Evolutionary conservation across 2,797 vertebrate genomes (phyloP), one percentile per base, ranked within the genome.

Genomic region (Uromys caudimaculatus): DNA sequence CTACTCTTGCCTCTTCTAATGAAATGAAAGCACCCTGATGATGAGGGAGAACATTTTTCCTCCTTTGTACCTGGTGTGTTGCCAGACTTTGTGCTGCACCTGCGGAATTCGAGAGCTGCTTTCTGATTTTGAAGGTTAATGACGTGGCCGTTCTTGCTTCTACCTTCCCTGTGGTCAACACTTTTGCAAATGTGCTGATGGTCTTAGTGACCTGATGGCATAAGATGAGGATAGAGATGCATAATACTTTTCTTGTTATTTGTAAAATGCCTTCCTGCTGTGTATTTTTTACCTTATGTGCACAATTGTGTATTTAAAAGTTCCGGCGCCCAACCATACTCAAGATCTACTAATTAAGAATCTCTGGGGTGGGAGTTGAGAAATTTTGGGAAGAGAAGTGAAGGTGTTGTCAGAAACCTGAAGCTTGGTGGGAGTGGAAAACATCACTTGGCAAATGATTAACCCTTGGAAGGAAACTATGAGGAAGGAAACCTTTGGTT

Each of bases 161-260:
- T 38, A 56, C 52, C 41, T 94, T 60, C 54, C 75, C 86, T 92
- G 87, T 50, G 84, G 82, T 90, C 93, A 94, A 95, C 94, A 85
- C 44, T 91, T 97, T 83, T 94, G 92, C 67, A 92, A 95, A 94
- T 89, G 54, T 95, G 97, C 95, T 97, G 88, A 97, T 93, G 69
- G 71, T 86, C 64, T 94, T 92, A 71, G 69, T 76, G 78, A 95
- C 58, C 91, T n/a, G 52, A 23, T 75, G 3, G 77, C 60, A 32
- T 86, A 84, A 88, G 64, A 89, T 84, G 47, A 85, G 75, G 81
- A 69, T 47, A 62, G 38, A 75, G 79, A 84, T 84, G 89, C 62
- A 58, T 92, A 83, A 94, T 92, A 78, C 88, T 90, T 96, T 96
- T 77, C 89, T 97, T 54, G 86, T 90, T 85, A 76, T 96, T 92